Evolutionary conservation across 2,113 vertebrate genomes (phyloP), one percentile per base, ranked within the genome.

Genomic region (Macroglossus sobrinus): DNA sequence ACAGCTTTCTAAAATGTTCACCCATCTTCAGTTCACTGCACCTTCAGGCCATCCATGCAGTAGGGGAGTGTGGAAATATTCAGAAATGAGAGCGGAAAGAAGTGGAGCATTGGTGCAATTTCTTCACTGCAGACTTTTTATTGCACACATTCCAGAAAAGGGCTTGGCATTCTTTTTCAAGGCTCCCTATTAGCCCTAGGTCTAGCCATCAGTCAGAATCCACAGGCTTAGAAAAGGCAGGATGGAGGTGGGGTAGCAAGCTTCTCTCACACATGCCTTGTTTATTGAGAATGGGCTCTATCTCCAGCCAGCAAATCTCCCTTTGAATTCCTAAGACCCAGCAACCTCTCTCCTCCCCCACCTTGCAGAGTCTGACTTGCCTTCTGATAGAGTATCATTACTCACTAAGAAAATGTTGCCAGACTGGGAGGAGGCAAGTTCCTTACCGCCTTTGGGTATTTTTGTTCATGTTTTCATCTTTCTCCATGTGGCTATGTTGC

Each of bases 271-370:
- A 78, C 50, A 19, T 7, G 74, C 57, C 92, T 71, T 88, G 45
- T 93, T 90, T 84, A 38, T 63, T 61, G 74, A 94, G 64, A 78
- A 55, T n/a, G 12, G 61, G 18, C 72, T 88, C 55, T 75, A 21
- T 35, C 89, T 71, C 28, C 1, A 30, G 33, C 84, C 69, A 50
- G 26, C 66, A 91, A 89, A 89, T 63, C 57, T 28, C 68, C 40
- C 69, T 87, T 84, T 61, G 89, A 93, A 95, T 96, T 84, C 80
- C 71, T 59, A 35, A 97, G 28, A 43, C 63, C 35, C 15, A n/a
- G 43, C 63, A 35, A 38, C 61, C 69, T 55, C 26, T 84, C 61
- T 26, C 57, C 64, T 43, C 30, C 75, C 57, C 24, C 14, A 68
- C 14, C 2, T 53, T 71, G 69, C n/a, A 76, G 89, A n/a, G 45